These are phyloP conservation scores for Hippolais icterina DNA, from an alignment of 2,113 vertebrate genomes.

Conservation along the genomic window DNA sequence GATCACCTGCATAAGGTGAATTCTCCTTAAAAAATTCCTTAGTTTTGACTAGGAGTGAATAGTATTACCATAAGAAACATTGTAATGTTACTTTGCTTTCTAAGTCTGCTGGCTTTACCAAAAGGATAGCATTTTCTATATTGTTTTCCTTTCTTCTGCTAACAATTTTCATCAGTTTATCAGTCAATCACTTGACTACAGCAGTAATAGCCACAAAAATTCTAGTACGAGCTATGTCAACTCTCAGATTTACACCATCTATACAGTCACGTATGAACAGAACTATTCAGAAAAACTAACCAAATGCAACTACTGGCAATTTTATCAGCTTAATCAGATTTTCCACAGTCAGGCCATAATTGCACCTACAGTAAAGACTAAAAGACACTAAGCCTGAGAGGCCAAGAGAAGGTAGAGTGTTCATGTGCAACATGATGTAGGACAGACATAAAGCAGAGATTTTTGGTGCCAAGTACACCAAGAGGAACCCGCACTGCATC, in stretches of 20 bases:
- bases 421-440: neutral
- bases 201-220: neutral
- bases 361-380: neutral
- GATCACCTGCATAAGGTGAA: neutral
- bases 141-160: neutral
- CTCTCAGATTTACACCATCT: neutral
- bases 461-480: neutral
- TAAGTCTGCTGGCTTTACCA: neutral
- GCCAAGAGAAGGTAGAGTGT: neutral
- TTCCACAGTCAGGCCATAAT: neutral
- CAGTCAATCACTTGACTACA: neutral
- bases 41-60: neutral
- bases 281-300: neutral
- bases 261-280: rapidly evolving
- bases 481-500: neutral
- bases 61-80: neutral
- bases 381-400: neutral
- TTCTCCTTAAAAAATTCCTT: neutral
- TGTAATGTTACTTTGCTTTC: neutral
- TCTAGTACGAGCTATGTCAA: neutral
- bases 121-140: neutral
- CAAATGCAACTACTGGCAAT: neutral
- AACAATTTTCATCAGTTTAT: neutral
- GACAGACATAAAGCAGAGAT: neutral
- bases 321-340: neutral